Base-by-base conservation (phyloP, 1,140 invertebrate species). In the Magallana ariakensis region DNA sequence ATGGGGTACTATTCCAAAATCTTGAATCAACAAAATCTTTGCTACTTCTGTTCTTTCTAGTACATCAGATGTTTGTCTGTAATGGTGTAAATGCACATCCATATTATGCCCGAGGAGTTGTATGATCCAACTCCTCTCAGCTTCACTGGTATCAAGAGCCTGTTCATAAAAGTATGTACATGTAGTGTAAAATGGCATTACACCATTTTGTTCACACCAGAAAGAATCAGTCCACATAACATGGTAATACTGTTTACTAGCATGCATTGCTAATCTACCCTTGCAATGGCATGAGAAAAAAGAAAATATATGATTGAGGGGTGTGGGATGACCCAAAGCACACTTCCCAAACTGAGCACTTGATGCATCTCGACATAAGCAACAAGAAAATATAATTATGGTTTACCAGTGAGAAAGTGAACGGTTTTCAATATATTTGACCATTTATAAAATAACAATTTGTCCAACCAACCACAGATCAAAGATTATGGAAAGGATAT, bases 41-140 rank as follows among this genome's bases (percentile, higher is more conserved):
- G 85, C 80, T 19, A 86, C 58, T 53, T 86, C 80, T 19, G 81
- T 80, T 46, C 85, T 86, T 57, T 86, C 85, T 19, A 82, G n/a
- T n/a, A 86, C 19, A 53, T 82, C 85, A 19, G 56, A 82, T 82
- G 85, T 86, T 19, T 58, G 58, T 46, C 80, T 58, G 33, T 81
- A 82, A 13, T 86, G 85, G 46, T 81, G 33, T n/a, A n/a, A 81
- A 33, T 86, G 75, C 15, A 86, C 80, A 82, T 86, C 57, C 56
- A 86, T 80, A 26, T 75, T 86, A 55, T 86, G 85, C 10, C 85
- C 85, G 9, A 86, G 46, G 57, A 82, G 85, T 62, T 86, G 75
- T 1, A 86, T 19, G 22, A 86, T 54, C 85, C 85, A 86, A 26
- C 81, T 75, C 53, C 46, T 33, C 53, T 81, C 55, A 60, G 26